Evolutionary conservation across 2,113 vertebrate species (phyloP), one percentile per base, ranked within the genome.

Genomic region (Rhabdornis inornatus): DNA sequence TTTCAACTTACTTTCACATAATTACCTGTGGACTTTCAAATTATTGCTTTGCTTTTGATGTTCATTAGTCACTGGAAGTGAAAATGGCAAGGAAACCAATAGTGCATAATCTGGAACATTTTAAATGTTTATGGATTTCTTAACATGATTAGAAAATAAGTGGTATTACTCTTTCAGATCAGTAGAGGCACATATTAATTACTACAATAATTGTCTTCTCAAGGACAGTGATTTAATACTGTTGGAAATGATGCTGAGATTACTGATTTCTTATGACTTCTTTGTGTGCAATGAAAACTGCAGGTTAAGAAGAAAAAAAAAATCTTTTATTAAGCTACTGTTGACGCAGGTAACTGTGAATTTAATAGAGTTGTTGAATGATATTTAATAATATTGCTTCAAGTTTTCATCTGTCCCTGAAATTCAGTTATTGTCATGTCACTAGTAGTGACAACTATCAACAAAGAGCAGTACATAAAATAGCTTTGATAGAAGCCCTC

Each of bases 41-140:
- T 93, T 82, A 95, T 87, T 86, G 70, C 39, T 39, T 52, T 65
- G 37, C 23, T 92, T 87, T 83, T 95, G 52, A 64, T 85, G 33
- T 92, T 95, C 77, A 92, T 97, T 96, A 94, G 40, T 96, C 71
- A 96, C 17, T 93, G 74, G 47, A 94, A 97, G 70, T 30, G 57
- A 92, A 97, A 98, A 95, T 74, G 65, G 10, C 71, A 96, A 92
- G 70, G 33, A 94, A 96, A 95, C 52, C 37, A 81, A 70, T 74
- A 89, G 27, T 72, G 35, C 40, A 79, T 92, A 87, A 94, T 88
- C 95, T 96, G 75, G 75, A 94, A 92, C 45, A 50, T 89, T 93
- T 96, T 91, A 44, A 93, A 92, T 91, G 61, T 84, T 94, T 91
- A 96, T 94, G 33, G 91, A 97, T 97, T 97, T 96, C 59, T 90